Evolutionary conservation across 2,888 invertebrate genomes (phyloP).

Genomic region (Asteroscopus sphinx): DNA sequence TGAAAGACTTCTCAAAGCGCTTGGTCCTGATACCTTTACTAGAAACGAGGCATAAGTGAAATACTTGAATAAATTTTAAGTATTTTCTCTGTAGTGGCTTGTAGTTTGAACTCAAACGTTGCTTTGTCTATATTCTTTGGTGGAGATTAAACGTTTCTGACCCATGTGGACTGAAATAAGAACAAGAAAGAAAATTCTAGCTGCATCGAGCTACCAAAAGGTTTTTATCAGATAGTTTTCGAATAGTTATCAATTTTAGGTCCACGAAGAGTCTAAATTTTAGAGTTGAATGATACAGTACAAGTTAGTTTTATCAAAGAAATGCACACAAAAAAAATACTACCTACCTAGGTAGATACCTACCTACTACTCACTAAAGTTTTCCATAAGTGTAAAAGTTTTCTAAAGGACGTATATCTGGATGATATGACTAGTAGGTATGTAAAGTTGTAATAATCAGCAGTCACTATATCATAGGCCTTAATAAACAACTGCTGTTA

Average conservation of each 20-base stretch:
- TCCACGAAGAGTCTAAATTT: background rate
- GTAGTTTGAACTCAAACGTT: slow-evolving; percentile 24
- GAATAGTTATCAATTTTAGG: background rate
- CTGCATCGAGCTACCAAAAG: slow-evolving; percentile 3
- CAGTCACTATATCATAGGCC: too few species aligned
- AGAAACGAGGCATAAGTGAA: slow-evolving; percentile 29
- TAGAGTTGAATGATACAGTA: background rate
- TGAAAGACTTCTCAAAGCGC: too few species aligned
- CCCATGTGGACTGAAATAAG: slow-evolving; percentile 12
- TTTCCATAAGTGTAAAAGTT: too few species aligned
- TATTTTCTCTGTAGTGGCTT: slow-evolving; percentile 25
- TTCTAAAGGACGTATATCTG: background rate
- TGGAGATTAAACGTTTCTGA: slow-evolving; percentile 38
- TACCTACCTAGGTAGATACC: too few species aligned
- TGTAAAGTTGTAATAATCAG: too few species aligned
- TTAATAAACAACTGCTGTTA: too few species aligned
- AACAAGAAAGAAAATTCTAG: slow-evolving; percentile 8
- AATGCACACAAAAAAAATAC: too few species aligned
- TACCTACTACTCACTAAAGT: too few species aligned
- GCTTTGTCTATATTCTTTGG: slow-evolving; percentile 35
- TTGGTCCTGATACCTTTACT: too few species aligned
- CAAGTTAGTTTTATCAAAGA: background rate
- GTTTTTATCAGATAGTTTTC: slow-evolving; percentile 3
- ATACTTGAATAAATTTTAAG: slow-evolving; percentile 30
- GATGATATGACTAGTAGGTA: background rate